Conservation (phyloP, 1,140 invertebrate species). For the Saccostrea cuccullata region DNA sequence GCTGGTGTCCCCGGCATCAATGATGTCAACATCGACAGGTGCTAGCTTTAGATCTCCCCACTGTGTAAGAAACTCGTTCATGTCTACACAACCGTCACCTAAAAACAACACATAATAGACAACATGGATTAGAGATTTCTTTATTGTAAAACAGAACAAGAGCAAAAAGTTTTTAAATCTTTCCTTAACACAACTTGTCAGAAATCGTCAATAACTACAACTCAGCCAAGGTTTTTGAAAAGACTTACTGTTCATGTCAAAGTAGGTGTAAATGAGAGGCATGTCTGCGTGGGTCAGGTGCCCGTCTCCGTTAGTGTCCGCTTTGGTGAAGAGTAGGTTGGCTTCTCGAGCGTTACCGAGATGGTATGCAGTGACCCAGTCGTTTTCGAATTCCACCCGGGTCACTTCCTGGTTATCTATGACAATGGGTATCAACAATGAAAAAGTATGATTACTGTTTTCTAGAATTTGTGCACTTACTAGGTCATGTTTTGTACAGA, state of each 20-base stretch:
- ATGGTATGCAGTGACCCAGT: conserved; percentile 52
- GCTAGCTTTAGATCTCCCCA: conserved; percentile 59
- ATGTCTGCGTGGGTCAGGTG: conserved; percentile 56
- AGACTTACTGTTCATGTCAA: conserved; percentile 63
- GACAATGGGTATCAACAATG: neutral
- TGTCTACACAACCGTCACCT: conserved; percentile 59
- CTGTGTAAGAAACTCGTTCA: conserved; percentile 65
- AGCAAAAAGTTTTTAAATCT: too few species aligned
- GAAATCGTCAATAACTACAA: too few species aligned
- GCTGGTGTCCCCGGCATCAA: neutral
- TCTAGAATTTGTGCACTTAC: too few species aligned
- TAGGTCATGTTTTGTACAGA: too few species aligned
- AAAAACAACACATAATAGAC: neutral
- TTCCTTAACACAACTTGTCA: too few species aligned
- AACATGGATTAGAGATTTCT: too few species aligned
- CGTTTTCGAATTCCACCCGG: conserved; percentile 50
- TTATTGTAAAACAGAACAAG: too few species aligned
- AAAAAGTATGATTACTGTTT: neutral
- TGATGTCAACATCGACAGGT: conserved; percentile 39
- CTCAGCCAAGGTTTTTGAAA: neutral
- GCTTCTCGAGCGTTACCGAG: conserved; percentile 60
- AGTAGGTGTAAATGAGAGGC: conserved; percentile 63
- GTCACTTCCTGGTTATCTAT: conserved; percentile 52
- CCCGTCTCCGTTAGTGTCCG: conserved; percentile 64
- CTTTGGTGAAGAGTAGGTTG: conserved; percentile 58